A percentile compares a stretch with the other conserved stretches of the same genome.
phyloP scores from a whole-genome alignment of 1,140 invertebrate genomes.

The Adelges cooleyi region DNA sequence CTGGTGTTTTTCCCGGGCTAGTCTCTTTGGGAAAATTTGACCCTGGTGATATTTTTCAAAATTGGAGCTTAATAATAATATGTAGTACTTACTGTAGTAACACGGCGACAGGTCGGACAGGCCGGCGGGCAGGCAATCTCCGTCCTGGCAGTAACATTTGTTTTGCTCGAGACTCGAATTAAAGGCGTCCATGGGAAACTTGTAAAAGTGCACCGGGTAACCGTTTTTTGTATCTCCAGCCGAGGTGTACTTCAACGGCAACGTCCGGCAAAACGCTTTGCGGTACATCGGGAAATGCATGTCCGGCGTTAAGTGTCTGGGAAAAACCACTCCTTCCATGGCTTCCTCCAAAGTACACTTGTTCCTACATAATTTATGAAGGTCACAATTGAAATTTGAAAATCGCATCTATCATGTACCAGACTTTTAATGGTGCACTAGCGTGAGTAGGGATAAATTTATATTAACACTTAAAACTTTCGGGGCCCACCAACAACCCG shows the following conservation, averaged over 20 bases:
- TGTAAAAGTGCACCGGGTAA: constrained; percentile 40
- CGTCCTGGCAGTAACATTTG: constrained; percentile 50
- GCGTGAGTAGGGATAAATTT: too few species aligned
- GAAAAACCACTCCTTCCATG: constrained; percentile 41
- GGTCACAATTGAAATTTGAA: too few species aligned
- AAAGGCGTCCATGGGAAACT: constrained; percentile 44
- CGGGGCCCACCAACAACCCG: too few species aligned
- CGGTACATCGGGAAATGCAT: constrained; percentile 48
- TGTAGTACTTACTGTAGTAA: constrained; percentile 51
- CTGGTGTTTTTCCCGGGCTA: too few species aligned
- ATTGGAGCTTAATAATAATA: too few species aligned
- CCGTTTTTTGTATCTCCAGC: constrained; percentile 36
- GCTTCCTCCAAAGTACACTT: constrained; percentile 2
- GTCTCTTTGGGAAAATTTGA: too few species aligned
- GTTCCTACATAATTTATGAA: neutral
- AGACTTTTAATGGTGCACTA: too few species aligned
- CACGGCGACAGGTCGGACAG: constrained; percentile 55
- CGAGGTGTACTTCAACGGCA: constrained; percentile 45
- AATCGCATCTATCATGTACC: too few species aligned
- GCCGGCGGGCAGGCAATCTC: constrained; percentile 46
- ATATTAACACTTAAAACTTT: too few species aligned
- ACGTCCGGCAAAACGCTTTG: constrained; percentile 53
- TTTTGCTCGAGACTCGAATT: constrained; percentile 45
- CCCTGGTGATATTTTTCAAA: too few species aligned
- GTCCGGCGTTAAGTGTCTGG: constrained; percentile 43